A percentile compares a stretch with the other conserved stretches of the same genome.
phyloP scores from a whole-genome alignment of 2,888 invertebrate genomes.

The Galeruca laticollis region DNA sequence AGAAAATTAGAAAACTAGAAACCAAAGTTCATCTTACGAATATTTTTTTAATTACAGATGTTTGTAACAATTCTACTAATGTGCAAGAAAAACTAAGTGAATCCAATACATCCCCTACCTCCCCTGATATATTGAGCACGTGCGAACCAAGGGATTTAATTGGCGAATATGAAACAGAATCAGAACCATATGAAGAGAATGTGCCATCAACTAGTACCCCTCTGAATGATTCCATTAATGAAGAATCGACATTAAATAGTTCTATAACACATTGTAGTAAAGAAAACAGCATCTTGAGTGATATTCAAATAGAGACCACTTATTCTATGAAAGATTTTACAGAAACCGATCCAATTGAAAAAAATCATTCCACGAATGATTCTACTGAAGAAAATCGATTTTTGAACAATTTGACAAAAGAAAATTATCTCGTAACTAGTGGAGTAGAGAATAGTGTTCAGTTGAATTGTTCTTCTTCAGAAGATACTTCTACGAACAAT shows the following conservation, averaged over 20 bases:
- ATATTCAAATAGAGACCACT: background rate
- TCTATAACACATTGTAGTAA: background rate
- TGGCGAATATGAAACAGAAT: background rate
- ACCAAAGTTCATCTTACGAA: too few species aligned
- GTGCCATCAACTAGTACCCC: background rate
- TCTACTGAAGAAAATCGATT: background rate
- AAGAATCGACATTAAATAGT: background rate
- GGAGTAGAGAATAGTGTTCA: background rate
- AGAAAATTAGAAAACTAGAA: too few species aligned
- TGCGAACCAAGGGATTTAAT: conserved; percentile 14
- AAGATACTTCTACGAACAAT: background rate
- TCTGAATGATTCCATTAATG: background rate
- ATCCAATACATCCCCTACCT: conserved; percentile 26
- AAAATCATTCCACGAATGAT: background rate
- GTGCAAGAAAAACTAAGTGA: conserved; percentile 8
- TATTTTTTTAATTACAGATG: conserved; percentile 6
- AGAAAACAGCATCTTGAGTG: background rate
- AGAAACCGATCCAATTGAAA: background rate
- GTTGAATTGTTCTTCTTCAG: background rate
- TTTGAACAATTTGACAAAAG: background rate
- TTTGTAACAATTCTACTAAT: conserved; percentile 8
- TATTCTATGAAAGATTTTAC: background rate
- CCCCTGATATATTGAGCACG: conserved; percentile 37
- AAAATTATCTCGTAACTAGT: background rate
- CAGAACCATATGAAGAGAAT: background rate